Evolutionary conservation across 2,113 vertebrate genomes (phyloP).

Genomic region (Myrmecobius fasciatus): DNA sequence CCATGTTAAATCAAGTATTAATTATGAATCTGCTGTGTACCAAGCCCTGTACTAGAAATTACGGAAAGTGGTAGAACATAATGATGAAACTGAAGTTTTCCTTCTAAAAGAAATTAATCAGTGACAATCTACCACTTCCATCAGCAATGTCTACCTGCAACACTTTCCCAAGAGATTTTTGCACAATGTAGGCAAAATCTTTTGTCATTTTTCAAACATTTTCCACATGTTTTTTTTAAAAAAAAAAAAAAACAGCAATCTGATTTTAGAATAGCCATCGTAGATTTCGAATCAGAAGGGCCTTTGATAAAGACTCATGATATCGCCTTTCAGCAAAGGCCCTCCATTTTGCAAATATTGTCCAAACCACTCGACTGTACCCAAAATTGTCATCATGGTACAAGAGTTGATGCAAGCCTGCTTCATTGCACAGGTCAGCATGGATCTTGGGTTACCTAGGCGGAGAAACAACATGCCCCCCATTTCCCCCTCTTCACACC

Average conservation of each 20-base stretch:
- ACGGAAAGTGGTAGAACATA: too few species aligned
- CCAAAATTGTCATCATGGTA: neutral
- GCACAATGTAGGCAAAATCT: constrained; percentile 15
- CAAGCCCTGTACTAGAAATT: neutral
- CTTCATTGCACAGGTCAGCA: neutral
- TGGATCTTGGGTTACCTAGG: neutral
- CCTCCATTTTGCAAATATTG: neutral
- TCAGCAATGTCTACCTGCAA: neutral
- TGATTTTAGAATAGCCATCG: neutral
- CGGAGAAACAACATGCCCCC: neutral
- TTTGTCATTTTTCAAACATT: neutral
- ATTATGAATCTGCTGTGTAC: neutral
- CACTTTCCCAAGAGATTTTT: neutral
- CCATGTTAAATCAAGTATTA: neutral
- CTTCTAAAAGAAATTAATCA: neutral
- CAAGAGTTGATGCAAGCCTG: constrained; percentile 13
- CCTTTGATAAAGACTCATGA: neutral
- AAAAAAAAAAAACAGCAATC: neutral
- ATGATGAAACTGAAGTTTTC: neutral
- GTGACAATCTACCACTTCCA: neutral
- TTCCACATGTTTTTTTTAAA: neutral
- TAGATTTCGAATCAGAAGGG: neutral
- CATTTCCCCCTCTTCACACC: neutral
- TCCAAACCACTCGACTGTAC: neutral
- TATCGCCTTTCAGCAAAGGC: neutral